Percentiles rank a stretch among this genome's conserved stretches.
Evolutionary conservation across 2,888 invertebrate species (phyloP).

Genomic region (Perdita meconis): DNA sequence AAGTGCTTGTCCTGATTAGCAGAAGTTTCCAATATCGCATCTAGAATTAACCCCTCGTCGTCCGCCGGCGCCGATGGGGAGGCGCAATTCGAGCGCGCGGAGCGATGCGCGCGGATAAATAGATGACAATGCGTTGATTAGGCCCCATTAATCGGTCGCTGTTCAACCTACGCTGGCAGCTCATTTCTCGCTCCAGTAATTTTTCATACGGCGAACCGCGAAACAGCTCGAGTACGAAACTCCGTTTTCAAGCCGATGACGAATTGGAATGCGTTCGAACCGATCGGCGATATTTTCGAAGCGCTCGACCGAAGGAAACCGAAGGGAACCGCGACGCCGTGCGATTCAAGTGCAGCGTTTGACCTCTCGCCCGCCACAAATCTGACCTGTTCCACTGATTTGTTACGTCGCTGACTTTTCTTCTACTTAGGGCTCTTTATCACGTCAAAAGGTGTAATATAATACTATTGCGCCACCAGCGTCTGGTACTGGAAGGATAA

Average conservation of each 20-base stretch:
- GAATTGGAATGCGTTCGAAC: constrained; percentile 10
- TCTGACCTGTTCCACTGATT: too few relatives aligned
- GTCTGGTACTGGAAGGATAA: too few relatives aligned
- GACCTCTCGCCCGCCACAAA: too few relatives aligned
- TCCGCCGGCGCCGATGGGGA: constrained; percentile 47
- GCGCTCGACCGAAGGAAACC: not conserved
- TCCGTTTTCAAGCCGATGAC: not conserved
- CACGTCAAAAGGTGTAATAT: too few relatives aligned
- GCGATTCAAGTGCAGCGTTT: too few relatives aligned
- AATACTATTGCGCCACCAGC: too few relatives aligned
- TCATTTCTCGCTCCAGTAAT: constrained; percentile 40
- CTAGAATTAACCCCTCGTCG: constrained; percentile 63
- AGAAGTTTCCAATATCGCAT: constrained; percentile 71
- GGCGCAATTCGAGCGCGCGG: constrained; percentile 7
- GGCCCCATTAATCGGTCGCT: constrained; percentile 46
- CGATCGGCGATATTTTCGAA: not conserved
- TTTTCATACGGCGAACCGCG: constrained; percentile 14
- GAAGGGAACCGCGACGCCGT: too few relatives aligned
- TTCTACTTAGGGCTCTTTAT: too few relatives aligned
- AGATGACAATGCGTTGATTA: constrained; percentile 64
- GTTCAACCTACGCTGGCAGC: not conserved
- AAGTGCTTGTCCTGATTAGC: constrained; percentile 70
- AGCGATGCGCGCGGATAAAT: constrained; percentile 52
- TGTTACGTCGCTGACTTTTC: too few relatives aligned
- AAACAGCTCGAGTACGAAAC: not conserved